A percentile compares a stretch with the other conserved stretches of the same genome.
Conservation (phyloP, 2,888 invertebrate genomes). For the Ypsolopha scabrella region DNA sequence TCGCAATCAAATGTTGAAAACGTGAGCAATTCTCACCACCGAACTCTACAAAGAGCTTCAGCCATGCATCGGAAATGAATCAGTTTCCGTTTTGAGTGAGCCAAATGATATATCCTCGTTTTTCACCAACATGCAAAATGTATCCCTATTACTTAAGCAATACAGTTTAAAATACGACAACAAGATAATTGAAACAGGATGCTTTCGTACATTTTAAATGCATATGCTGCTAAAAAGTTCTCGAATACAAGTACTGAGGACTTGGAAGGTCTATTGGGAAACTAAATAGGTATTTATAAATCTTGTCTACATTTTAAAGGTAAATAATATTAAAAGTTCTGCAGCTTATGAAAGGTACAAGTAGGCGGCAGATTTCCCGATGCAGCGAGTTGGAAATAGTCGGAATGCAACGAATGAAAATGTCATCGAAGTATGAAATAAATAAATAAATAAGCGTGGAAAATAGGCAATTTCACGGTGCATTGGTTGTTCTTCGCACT, state of each 20-base stretch:
- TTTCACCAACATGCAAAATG: conserved; percentile 30
- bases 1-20: conserved; percentile 64
- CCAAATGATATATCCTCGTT: conserved; percentile 47
- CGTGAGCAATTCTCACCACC: conserved; percentile 59
- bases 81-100: conserved; percentile 61
- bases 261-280: conserved; percentile 11
- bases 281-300: conserved; percentile 7
- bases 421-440: conserved; percentile 62
- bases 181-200: conserved; percentile 30
- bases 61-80: conserved; percentile 69
- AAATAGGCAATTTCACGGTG: conserved; percentile 70
- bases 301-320: neutral
- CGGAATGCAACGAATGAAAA: conserved; percentile 40
- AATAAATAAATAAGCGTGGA: conserved; percentile 68
- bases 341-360: too few relatives aligned
- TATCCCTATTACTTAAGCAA: conserved; percentile 26
- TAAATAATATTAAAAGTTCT: neutral
- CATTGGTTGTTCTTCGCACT: conserved; percentile 57
- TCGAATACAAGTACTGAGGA: conserved; percentile 9
- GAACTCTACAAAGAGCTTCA: conserved; percentile 64
- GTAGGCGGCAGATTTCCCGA: conserved; percentile 26
- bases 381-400: conserved; percentile 33
- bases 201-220: conserved; percentile 41
- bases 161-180: conserved; percentile 29
- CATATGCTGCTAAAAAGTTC: conserved; percentile 10